Evolutionary conservation across 2,113 vertebrate genomes (phyloP).

Genomic region (Pantherophis guttatus): DNA sequence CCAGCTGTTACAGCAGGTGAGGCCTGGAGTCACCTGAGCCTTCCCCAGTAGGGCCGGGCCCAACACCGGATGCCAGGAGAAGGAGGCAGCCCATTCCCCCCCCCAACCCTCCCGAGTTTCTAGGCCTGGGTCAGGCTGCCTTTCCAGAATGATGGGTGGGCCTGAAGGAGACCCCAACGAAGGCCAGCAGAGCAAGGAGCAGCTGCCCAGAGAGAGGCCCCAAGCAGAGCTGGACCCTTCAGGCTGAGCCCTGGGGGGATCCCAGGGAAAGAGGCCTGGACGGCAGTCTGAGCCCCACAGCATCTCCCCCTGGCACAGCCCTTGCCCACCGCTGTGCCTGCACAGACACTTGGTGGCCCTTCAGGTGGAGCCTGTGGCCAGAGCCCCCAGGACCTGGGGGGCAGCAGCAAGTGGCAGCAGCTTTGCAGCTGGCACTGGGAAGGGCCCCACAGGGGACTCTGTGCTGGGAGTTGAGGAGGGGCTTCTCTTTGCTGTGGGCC

Average conservation of each 20-base stretch:
- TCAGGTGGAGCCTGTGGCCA: too few species aligned
- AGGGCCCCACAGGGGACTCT: too few species aligned
- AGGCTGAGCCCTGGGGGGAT: not conserved
- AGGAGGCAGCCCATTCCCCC: too few species aligned
- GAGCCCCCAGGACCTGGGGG: too few species aligned
- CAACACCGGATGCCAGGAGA: too few species aligned
- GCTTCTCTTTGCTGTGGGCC: not conserved
- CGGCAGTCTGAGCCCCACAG: not conserved
- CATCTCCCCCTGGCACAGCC: not conserved
- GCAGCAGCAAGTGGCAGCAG: not conserved
- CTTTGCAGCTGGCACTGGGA: not conserved
- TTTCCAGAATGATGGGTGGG: not conserved
- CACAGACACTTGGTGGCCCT: too few species aligned
- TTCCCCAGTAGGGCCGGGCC: not conserved
- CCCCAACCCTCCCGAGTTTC: too few species aligned
- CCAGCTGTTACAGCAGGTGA: not conserved
- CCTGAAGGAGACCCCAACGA: not conserved
- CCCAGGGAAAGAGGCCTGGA: not conserved
- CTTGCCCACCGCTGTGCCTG: too few species aligned
- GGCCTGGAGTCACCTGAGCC: too few species aligned
- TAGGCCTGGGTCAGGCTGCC: not conserved
- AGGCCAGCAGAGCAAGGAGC: not conserved
- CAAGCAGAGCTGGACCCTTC: not conserved
- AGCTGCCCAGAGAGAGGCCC: not conserved
- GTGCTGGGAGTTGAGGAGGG: not conserved